Base-by-base conservation (phyloP, 2,113 vertebrate genomes). In the Zootoca vivipara region DNA sequence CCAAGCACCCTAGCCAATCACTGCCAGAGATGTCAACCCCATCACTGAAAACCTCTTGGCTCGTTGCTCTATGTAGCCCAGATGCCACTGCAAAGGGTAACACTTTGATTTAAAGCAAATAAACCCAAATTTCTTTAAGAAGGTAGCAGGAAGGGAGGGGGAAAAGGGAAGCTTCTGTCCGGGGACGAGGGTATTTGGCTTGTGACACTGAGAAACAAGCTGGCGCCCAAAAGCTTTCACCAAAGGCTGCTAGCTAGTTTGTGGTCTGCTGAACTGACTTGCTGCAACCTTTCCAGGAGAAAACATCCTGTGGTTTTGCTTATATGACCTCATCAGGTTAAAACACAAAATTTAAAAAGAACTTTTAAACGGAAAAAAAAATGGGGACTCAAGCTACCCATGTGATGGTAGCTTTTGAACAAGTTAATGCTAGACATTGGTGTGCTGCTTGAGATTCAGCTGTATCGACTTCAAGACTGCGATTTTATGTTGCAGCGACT, bases 141-240 rank as follows among this genome's bases (percentile, higher is more conserved):
- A 62, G 70, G 58, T 0, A 38, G 67, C 5, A 20, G 0, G 0
- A 5, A 30, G 78, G 1, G 35, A 85, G 5, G 10, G 33, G 28
- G 6, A 58, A 79, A 75, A 38, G 28, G 52, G 38, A 52, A 58
- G 77, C 69, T n/a, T 85, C 64, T 20, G 64, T 75, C 38, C 15
- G 0, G 15, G 42, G 7, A 79, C 9, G 83, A 58, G 62, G 30
- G 73, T 26, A 5, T 1, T 0, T 0, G 13, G 35, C 26, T 35
- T 33, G n/a, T 30, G 24, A 35, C 4, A 52, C 33, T 85, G 85
- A n/a, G 67, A 72, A 64, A 2, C 40, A 69, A 18, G 5, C 33
- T 26, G 3, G 18, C 26, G 10, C 10, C 40, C 67, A 73, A 46
- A 38, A 10, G 70, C 2, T 8, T 4, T 15, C n/a, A 28, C n/a